phyloP scores from a whole-genome alignment of 2,888 invertebrate genomes.

The Papilio gigon region DNA sequence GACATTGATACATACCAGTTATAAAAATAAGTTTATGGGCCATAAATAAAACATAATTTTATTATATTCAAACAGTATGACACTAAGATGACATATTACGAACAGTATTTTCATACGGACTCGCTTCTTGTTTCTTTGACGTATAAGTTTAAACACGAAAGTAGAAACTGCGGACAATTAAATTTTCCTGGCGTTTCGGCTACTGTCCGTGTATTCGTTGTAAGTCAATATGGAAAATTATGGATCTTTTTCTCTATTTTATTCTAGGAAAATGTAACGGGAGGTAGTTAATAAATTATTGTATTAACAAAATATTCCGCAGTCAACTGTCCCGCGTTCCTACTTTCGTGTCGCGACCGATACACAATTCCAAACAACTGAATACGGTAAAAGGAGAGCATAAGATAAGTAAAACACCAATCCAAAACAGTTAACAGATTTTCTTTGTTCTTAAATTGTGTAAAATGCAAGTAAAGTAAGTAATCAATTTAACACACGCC shows the following conservation, averaged over 20 bases:
- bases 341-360: neutral
- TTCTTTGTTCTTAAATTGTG: slow-evolving; percentile 34
- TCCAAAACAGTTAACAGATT: slow-evolving; percentile 36
- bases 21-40: slow-evolving; percentile 1
- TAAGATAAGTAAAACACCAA: slow-evolving; percentile 37
- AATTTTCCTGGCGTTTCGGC: neutral
- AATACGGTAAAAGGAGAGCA: slow-evolving; percentile 21
- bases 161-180: neutral
- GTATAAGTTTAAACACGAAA: neutral
- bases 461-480: slow-evolving; percentile 34
- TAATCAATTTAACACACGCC: slow-evolving; percentile 31
- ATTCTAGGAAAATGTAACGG: no score
- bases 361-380: neutral
- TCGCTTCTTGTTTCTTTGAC: slow-evolving; percentile 11
- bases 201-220: no score
- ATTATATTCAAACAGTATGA: slow-evolving; percentile 6
- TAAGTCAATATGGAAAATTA: no score
- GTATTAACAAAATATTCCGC: no score
- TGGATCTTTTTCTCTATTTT: no score
- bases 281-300: no score
- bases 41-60: slow-evolving; percentile 18
- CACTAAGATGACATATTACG: slow-evolving; percentile 9
- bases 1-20: slow-evolving; percentile 9
- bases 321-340: neutral
- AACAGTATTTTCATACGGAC: slow-evolving; percentile 14